These are phyloP conservation scores for Pteria penguin DNA, from an alignment of 2,888 invertebrate genomes.

Conservation along the genomic window DNA sequence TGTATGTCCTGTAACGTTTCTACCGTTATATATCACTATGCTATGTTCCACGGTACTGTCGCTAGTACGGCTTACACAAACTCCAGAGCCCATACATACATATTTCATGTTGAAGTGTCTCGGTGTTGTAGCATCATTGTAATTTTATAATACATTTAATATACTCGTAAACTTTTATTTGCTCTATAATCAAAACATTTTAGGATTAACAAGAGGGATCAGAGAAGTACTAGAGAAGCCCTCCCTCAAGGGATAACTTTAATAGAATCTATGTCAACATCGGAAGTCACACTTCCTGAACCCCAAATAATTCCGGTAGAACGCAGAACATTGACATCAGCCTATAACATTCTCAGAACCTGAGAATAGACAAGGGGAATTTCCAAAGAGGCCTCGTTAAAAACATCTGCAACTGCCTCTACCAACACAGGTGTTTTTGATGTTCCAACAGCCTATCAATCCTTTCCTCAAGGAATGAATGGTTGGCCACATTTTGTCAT, in stretches of 20 bases:
- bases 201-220: background rate
- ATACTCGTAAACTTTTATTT: too few species aligned
- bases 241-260: background rate
- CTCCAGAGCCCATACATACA: too few species aligned
- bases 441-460: too few species aligned
- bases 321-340: background rate
- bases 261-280: background rate
- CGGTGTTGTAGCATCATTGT: too few species aligned
- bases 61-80: too few species aligned
- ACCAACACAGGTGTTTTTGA: background rate
- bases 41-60: too few species aligned
- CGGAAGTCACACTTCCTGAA: background rate
- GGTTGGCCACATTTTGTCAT: constrained; percentile 2
- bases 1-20: too few species aligned
- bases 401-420: background rate
- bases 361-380: background rate
- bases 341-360: background rate
- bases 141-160: too few species aligned
- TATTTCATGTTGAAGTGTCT: too few species aligned
- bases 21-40: too few species aligned
- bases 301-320: background rate
- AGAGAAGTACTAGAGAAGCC: background rate
- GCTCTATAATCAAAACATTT: background rate
- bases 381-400: background rate
- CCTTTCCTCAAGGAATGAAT: background rate